Conservation (phyloP, 2,113 vertebrate species). For the Hyaena hyaena region DNA sequence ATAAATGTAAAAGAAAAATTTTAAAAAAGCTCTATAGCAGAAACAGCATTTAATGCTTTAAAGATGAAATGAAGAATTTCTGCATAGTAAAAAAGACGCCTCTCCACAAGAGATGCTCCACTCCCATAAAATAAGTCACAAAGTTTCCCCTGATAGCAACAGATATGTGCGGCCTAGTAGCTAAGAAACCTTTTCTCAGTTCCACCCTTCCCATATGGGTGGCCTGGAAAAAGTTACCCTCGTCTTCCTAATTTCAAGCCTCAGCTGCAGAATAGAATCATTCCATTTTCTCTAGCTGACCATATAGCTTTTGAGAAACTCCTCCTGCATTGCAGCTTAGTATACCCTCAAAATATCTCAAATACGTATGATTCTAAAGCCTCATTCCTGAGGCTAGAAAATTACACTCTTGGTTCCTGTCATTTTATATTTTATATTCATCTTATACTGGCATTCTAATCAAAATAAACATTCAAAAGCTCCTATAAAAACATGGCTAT, state of each 20-base stretch:
- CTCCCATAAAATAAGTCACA: constrained; percentile 2
- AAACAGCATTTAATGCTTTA: neutral
- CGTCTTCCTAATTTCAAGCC: constrained; percentile 39
- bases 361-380: neutral
- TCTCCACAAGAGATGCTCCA: neutral
- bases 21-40: neutral
- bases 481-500: constrained; percentile 78
- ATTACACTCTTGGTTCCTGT: constrained; percentile 32
- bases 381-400: constrained; percentile 39
- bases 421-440: constrained; percentile 72
- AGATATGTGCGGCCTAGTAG: neutral
- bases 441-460: constrained; percentile 71
- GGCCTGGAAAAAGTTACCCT: constrained; percentile 43
- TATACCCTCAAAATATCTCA: constrained; percentile 44
- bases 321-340: neutral
- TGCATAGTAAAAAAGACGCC: neutral
- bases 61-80: constrained; percentile 3
- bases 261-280: constrained; percentile 33
- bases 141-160: neutral
- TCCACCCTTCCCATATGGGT: neutral
- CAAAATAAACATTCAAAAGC: constrained; percentile 76
- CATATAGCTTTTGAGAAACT: neutral
- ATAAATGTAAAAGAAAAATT: too few relatives aligned
- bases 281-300: constrained; percentile 14
- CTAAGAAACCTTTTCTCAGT: neutral